phyloP scores from a whole-genome alignment of 2,797 vertebrate species.

The Anabacerthia variegaticeps region DNA sequence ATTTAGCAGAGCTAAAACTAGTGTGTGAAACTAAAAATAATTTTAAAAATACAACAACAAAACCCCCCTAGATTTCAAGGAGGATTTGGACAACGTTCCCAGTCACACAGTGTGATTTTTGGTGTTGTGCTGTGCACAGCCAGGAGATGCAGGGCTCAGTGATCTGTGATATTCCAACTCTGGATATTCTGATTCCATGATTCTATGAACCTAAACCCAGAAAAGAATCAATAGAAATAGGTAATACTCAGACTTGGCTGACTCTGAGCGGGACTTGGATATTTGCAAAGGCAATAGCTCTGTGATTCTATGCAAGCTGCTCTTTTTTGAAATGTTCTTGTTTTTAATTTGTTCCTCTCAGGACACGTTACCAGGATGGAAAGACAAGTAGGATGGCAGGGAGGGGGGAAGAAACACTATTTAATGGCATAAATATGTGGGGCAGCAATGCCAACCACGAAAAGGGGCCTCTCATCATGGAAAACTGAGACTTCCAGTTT shows the following conservation, averaged over 20 bases:
- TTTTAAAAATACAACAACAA: not conserved
- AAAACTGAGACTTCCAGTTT: not conserved
- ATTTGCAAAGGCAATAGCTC: not conserved
- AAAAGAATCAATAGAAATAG: not conserved
- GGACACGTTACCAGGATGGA: not conserved
- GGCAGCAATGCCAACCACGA: not conserved
- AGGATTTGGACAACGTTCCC: not conserved
- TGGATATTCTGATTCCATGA: not conserved
- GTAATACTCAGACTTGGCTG: not conserved
- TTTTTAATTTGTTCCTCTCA: not conserved
- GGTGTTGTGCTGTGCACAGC: not conserved
- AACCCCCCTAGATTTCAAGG: not conserved
- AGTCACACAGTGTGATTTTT: not conserved
- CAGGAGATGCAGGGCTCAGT: not conserved
- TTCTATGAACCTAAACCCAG: not conserved
- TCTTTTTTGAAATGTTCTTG: not conserved
- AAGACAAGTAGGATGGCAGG: not conserved
- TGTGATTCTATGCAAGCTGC: not conserved
- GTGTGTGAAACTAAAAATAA: not conserved
- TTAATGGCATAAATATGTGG: not conserved
- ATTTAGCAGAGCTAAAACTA: not conserved
- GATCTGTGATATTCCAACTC: not conserved
- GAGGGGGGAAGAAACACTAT: not conserved
- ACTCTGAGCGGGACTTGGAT: not conserved
- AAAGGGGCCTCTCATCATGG: not conserved